These are phyloP conservation scores for Protonibea diacanthus DNA, from an alignment of 2,797 vertebrate genomes.

Conservation along the genomic window DNA sequence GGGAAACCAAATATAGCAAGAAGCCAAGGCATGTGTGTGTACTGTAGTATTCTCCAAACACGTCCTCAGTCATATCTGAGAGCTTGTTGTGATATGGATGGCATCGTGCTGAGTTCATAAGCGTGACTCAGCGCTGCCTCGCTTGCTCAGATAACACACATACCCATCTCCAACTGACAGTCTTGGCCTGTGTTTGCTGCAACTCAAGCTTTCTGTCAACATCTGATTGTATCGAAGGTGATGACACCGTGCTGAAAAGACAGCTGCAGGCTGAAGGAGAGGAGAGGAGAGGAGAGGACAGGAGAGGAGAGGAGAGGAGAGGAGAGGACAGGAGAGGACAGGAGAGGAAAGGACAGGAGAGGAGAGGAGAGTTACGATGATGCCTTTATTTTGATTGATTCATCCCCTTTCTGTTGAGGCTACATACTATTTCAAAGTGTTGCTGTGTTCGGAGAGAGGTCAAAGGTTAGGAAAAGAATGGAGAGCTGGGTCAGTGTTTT, in stretches of 20 bases:
- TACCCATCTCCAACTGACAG: background rate
- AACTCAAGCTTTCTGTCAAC: conserved; percentile 45
- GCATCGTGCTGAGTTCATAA: conserved; percentile 1
- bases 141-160: conserved; percentile 30
- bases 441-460: background rate
- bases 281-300: background rate
- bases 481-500: background rate
- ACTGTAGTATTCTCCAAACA: background rate
- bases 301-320: background rate
- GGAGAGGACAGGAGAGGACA: too few species aligned
- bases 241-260: background rate
- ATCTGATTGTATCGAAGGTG: conserved; percentile 39
- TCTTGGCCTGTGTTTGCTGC: background rate
- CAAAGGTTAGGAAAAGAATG: background rate
- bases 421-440: background rate
- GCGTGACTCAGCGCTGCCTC: conserved; percentile 8
- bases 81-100: conserved; percentile 30
- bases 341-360: too few species aligned
- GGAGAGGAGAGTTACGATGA: background rate
- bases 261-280: conserved; percentile 8
- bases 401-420: background rate
- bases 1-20: conserved; percentile 9
- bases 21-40: conserved; percentile 12
- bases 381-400: background rate
- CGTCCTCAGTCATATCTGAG: conserved; percentile 8